Evolutionary conservation across 1,140 invertebrate genomes (phyloP).

Genomic region (Aphaenogaster rudis): DNA sequence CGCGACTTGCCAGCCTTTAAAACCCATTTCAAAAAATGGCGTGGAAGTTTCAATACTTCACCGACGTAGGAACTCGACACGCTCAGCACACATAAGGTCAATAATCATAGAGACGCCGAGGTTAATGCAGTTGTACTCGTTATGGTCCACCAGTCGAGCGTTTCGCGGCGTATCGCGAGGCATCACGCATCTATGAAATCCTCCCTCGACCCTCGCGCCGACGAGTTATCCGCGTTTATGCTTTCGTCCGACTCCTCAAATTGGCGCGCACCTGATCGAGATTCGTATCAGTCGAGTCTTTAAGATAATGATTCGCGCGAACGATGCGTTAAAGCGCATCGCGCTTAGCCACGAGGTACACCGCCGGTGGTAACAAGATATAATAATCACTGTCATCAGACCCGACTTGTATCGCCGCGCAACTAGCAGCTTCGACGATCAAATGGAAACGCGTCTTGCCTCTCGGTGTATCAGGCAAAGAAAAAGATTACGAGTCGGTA

Average conservation of each 20-base stretch:
- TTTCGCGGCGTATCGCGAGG: conserved; percentile 36
- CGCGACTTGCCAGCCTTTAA: background rate
- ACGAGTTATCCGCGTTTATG: conserved; percentile 56
- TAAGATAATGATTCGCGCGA: conserved; percentile 76
- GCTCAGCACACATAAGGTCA: background rate
- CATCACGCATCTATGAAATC: conserved; percentile 50
- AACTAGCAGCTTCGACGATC: conserved; percentile 56
- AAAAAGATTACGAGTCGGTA: conserved; percentile 65
- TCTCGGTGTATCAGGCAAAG: conserved; percentile 19
- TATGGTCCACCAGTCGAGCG: conserved; percentile 33
- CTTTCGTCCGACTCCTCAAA: conserved; percentile 57
- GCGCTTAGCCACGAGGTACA: conserved; percentile 66
- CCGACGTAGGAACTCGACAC: background rate
- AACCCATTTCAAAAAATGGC: background rate
- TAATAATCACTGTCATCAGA: conserved; percentile 80
- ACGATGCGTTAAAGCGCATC: conserved; percentile 73
- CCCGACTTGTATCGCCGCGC: conserved; percentile 65
- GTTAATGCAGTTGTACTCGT: conserved; percentile 53
- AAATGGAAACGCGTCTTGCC: conserved; percentile 70
- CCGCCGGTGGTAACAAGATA: conserved; percentile 78
- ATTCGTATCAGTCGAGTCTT: conserved; percentile 72
- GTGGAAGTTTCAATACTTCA: conserved; percentile 10
- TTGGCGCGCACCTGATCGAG: conserved; percentile 69
- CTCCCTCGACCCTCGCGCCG: background rate
- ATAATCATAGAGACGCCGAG: conserved; percentile 38